phyloP scores from a whole-genome alignment of 2,113 vertebrate species.

The Anguilla rostrata region DNA sequence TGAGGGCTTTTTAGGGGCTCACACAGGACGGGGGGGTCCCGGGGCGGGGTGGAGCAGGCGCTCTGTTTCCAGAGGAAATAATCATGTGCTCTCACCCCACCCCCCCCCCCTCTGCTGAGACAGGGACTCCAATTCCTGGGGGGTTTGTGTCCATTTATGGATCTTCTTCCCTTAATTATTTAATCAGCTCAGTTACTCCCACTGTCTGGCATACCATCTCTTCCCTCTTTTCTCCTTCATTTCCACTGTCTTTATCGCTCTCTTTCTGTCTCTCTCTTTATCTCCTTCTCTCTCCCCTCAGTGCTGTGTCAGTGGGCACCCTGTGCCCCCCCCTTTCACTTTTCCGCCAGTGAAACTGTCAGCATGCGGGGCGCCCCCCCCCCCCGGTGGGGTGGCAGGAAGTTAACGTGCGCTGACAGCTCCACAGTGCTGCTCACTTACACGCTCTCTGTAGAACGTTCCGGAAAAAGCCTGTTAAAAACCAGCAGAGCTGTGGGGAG shows the following conservation, averaged over 20 bases:
- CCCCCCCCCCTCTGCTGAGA: slow-evolving; percentile 62
- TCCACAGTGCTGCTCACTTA: slow-evolving; percentile 97
- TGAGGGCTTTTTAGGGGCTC: not conserved
- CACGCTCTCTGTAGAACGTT: slow-evolving; percentile 42
- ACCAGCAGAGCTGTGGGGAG: no score
- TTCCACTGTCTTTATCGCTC: no score
- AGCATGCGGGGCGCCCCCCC: slow-evolving; percentile 80
- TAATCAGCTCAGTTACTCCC: no score
- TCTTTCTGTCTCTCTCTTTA: no score
- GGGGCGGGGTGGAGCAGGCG: not conserved
- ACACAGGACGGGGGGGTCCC: not conserved
- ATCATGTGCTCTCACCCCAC: slow-evolving; percentile 42
- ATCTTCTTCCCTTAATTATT: no score
- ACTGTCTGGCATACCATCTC: no score
- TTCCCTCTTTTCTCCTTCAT: no score
- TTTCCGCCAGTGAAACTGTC: slow-evolving; percentile 86
- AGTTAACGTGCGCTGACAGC: slow-evolving; percentile 98
- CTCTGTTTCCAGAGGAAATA: not conserved
- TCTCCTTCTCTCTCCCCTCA: slow-evolving; percentile 3
- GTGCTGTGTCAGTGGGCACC: slow-evolving; percentile 75
- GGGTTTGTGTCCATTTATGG: no score
- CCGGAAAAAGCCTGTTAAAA: no score
- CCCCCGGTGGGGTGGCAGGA: slow-evolving; percentile 88
- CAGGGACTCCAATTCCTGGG: slow-evolving; percentile 29
- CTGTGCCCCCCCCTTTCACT: slow-evolving; percentile 81